Evolutionary conservation across 2,797 vertebrate genomes (phyloP).

Genomic region (Mormyrus hasselquistii): DNA sequence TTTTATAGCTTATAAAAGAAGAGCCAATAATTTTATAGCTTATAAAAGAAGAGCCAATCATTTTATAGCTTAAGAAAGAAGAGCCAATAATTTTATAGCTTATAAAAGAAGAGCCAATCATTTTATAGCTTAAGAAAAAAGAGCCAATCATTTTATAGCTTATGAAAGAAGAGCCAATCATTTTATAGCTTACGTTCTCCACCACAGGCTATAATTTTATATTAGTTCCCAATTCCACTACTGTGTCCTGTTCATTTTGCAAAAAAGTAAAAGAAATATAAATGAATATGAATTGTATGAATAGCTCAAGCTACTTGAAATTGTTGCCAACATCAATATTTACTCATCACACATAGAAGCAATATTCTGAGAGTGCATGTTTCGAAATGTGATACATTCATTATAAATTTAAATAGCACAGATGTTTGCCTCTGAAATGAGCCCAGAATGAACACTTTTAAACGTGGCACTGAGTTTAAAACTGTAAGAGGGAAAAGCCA

Average conservation of each 20-base stretch:
- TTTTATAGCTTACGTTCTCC: not conserved
- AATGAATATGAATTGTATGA: not conserved
- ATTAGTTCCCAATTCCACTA: not conserved
- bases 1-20: not conserved
- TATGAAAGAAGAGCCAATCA: not conserved
- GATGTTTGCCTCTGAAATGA: not conserved
- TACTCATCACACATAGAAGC: not conserved
- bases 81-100: not conserved
- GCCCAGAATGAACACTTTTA: not conserved
- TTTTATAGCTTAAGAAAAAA: not conserved
- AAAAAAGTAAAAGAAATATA: not conserved
- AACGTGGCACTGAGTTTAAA: not conserved
- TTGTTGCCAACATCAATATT: conserved; percentile 1
- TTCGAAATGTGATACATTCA: not conserved
- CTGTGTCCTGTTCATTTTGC: not conserved
- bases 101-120: not conserved
- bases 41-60: not conserved
- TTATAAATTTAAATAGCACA: not conserved
- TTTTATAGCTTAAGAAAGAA: not conserved
- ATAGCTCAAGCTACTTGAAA: not conserved
- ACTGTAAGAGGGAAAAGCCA: not conserved
- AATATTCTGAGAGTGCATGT: not conserved
- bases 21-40: not conserved
- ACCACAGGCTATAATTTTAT: not conserved
- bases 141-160: not conserved